phyloP scores from a whole-genome alignment of 2,113 vertebrate species.

The Nicator chloris region DNA sequence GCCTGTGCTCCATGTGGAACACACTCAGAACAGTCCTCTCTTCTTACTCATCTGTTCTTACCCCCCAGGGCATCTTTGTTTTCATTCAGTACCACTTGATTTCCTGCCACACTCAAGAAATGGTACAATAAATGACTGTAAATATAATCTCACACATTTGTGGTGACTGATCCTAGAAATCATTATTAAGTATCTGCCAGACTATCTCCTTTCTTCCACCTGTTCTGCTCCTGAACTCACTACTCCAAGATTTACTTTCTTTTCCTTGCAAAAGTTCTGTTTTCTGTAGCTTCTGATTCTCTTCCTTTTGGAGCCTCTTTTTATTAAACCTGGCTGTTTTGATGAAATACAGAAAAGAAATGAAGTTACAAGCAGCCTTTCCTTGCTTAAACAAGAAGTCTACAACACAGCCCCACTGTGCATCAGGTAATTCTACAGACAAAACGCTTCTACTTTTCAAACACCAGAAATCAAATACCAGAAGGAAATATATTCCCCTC shows the following conservation, averaged over 20 bases:
- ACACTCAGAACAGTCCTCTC: neutral
- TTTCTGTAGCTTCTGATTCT: neutral
- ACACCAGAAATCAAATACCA: neutral
- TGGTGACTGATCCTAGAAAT: neutral
- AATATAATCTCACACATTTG: neutral
- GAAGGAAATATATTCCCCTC: neutral
- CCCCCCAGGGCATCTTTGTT: neutral
- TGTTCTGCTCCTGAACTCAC: neutral
- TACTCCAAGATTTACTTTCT: neutral
- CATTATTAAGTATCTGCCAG: neutral
- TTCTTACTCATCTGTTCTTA: neutral
- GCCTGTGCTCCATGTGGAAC: neutral
- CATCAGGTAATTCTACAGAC: neutral
- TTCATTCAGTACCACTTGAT: neutral
- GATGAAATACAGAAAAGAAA: neutral
- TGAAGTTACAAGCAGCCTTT: neutral
- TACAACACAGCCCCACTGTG: neutral
- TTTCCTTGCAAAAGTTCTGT: neutral
- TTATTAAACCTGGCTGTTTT: neutral
- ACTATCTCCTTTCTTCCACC: neutral
- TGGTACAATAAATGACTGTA: neutral
- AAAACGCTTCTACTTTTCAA: neutral
- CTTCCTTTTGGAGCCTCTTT: neutral
- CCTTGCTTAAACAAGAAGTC: neutral
- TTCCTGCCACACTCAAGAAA: neutral